These are phyloP conservation scores for Cyaniris semiargus DNA, from an alignment of 2,888 invertebrate species.

Conservation along the genomic window DNA sequence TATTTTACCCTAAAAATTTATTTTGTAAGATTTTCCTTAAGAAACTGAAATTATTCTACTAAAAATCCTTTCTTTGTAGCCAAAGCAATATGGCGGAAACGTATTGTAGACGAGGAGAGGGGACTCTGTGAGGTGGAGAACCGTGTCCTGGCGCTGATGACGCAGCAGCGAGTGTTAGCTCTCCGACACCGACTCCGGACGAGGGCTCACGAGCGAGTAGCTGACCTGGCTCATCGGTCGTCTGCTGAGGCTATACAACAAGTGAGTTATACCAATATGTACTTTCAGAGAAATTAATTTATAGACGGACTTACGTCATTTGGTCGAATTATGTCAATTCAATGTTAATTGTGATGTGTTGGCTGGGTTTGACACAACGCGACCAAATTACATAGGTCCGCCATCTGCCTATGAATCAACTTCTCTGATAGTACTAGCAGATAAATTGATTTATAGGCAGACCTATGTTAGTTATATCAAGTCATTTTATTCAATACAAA, in stretches of 20 bases:
- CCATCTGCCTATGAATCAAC: too few species aligned
- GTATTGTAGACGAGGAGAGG: conserved; percentile 47
- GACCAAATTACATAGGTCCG: too few species aligned
- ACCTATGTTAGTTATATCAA: too few species aligned
- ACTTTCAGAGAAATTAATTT: too few species aligned
- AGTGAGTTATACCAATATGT: conserved; percentile 46
- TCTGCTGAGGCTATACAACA: conserved; percentile 66
- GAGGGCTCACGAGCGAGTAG: conserved; percentile 58
- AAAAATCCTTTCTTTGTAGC: conserved; percentile 40
- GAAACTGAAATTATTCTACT: not conserved
- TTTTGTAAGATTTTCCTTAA: not conserved
- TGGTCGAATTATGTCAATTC: too few species aligned
- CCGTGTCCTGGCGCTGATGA: conserved; percentile 53
- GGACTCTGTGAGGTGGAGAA: conserved; percentile 45
- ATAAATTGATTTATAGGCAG: too few species aligned
- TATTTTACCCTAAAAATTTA: not conserved
- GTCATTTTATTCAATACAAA: not conserved
- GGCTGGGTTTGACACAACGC: too few species aligned
- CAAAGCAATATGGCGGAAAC: conserved; percentile 56
- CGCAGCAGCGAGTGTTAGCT: conserved; percentile 60
- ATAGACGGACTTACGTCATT: too few species aligned
- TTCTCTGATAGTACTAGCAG: too few species aligned
- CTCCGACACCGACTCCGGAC: conserved; percentile 59
- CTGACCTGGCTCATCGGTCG: conserved; percentile 63
- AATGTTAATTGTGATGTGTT: too few species aligned